phyloP scores from a whole-genome alignment of 2,888 invertebrate species.

The Calephelis perditalis region DNA sequence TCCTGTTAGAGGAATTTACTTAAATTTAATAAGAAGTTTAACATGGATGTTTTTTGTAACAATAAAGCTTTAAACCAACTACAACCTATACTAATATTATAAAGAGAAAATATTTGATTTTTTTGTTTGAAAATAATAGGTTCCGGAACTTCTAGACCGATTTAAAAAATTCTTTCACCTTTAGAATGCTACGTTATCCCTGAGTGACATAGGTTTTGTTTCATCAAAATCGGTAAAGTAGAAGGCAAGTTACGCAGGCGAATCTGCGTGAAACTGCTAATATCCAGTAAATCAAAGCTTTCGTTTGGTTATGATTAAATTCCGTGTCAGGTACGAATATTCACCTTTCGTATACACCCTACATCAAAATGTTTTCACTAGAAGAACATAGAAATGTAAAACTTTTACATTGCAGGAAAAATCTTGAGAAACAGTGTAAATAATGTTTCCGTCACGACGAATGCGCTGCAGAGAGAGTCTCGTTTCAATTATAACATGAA shows the following conservation, averaged over 20 bases:
- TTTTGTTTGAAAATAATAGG: too few relatives aligned
- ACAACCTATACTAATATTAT: too few relatives aligned
- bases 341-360: neutral
- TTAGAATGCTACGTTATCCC: too few relatives aligned
- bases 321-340: slow-evolving; percentile 10
- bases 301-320: neutral
- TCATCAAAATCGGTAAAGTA: too few relatives aligned
- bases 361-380: neutral
- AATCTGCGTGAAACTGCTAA: neutral
- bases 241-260: too few relatives aligned
- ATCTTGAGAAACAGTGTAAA: slow-evolving; percentile 7
- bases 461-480: slow-evolving; percentile 10
- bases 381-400: neutral
- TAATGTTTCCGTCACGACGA: slow-evolving; percentile 11
- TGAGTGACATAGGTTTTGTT: too few relatives aligned
- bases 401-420: slow-evolving; percentile 10
- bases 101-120: too few relatives aligned
- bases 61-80: neutral
- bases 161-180: too few relatives aligned
- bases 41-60: neutral
- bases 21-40: too few relatives aligned
- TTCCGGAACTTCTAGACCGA: too few relatives aligned
- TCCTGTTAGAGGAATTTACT: too few relatives aligned
- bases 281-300: neutral
- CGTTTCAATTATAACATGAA: slow-evolving; percentile 10